phyloP scores from a whole-genome alignment of 2,888 invertebrate species.

The Biston stratarius region DNA sequence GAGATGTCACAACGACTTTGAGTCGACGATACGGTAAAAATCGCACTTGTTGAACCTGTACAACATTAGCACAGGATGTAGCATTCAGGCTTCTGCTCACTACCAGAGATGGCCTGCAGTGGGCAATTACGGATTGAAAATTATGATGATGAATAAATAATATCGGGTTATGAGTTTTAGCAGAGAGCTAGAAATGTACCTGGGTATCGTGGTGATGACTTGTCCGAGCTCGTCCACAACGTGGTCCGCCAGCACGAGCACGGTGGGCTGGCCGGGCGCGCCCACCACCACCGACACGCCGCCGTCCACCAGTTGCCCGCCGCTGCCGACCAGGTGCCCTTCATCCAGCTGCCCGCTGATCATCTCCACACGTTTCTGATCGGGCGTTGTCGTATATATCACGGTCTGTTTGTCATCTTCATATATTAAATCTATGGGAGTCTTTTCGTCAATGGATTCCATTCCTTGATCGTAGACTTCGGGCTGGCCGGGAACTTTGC shows the following conservation, averaged over 20 bases:
- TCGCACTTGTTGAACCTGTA: too few species aligned
- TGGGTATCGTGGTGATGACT: conserved; percentile 88
- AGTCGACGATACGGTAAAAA: too few species aligned
- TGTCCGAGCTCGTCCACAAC: conserved; percentile 90
- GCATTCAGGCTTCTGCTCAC: too few species aligned
- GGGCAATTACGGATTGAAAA: too few species aligned
- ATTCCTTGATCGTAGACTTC: conserved; percentile 82
- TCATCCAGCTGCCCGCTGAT: conserved; percentile 89
- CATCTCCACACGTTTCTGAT: conserved; percentile 93
- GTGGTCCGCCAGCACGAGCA: conserved; percentile 90
- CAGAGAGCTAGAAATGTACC: conserved; percentile 68
- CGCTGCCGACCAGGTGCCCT: conserved; percentile 84
- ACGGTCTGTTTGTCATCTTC: conserved; percentile 94
- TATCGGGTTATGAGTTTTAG: not conserved
- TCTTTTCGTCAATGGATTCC: conserved; percentile 88
- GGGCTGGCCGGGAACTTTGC: conserved; percentile 86
- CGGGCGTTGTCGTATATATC: conserved; percentile 92
- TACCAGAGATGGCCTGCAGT: too few species aligned
- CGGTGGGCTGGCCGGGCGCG: conserved; percentile 86
- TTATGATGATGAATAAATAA: too few species aligned
- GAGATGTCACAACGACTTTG: not conserved
- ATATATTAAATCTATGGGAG: conserved; percentile 93
- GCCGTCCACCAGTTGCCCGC: conserved; percentile 81
- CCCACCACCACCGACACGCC: conserved; percentile 84
- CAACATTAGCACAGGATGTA: too few species aligned